These are phyloP conservation scores for Dolomedes plantarius DNA, from an alignment of 2,888 invertebrate species.

Conservation along the genomic window DNA sequence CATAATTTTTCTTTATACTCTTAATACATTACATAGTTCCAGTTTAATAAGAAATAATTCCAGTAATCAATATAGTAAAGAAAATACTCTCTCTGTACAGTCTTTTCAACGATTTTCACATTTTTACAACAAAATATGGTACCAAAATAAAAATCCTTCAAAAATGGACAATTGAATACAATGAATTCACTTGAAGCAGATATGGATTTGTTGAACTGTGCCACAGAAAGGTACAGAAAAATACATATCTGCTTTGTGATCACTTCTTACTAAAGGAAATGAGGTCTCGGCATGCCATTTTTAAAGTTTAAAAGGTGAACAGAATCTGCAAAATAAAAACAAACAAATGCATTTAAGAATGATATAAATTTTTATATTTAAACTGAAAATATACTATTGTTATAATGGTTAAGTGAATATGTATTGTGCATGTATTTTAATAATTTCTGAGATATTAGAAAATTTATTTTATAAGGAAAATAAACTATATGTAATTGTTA, in stretches of 20 bases:
- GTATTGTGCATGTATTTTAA: too few relatives aligned
- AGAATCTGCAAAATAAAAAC: constrained; percentile 63
- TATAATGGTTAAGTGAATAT: too few relatives aligned
- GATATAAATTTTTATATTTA: too few relatives aligned
- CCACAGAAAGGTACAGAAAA: constrained; percentile 40
- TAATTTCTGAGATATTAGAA: too few relatives aligned
- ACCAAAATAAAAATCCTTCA: background rate
- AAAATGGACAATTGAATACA: background rate
- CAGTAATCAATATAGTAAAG: too few relatives aligned
- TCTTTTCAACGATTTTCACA: background rate
- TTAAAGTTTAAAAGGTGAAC: constrained; percentile 65
- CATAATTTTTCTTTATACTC: too few relatives aligned
- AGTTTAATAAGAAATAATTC: too few relatives aligned
- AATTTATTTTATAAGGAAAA: too few relatives aligned
- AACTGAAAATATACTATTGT: too few relatives aligned
- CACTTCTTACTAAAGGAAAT: constrained; percentile 27
- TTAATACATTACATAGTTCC: too few relatives aligned
- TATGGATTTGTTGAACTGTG: constrained; percentile 36
- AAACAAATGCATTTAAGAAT: too few relatives aligned
- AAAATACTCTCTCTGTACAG: background rate
- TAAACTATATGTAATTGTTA: too few relatives aligned
- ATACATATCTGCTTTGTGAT: constrained; percentile 35
- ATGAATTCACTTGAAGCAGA: constrained; percentile 17
- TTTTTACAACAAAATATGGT: background rate
- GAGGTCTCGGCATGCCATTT: constrained; percentile 52